Evolutionary conservation across 2,888 invertebrate species (phyloP).

Genomic region (Luperina testacea): DNA sequence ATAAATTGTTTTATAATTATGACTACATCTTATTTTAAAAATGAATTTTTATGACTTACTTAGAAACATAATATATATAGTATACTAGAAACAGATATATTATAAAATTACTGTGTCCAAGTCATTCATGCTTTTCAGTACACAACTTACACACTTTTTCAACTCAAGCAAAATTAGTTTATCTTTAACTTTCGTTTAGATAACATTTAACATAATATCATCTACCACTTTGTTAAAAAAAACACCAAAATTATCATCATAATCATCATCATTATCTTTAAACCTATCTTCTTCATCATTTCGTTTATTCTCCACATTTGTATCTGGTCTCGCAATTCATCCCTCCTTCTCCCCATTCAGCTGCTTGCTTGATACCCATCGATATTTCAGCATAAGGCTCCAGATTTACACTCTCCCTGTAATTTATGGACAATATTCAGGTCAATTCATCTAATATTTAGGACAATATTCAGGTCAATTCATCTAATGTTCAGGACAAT

Average conservation of each 20-base stretch:
- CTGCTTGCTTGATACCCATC: slow-evolving; percentile 91
- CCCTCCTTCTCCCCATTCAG: slow-evolving; percentile 91
- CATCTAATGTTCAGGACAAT: background rate
- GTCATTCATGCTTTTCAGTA: background rate
- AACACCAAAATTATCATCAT: background rate
- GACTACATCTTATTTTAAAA: slow-evolving; percentile 43
- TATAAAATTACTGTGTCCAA: background rate
- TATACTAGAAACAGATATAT: background rate
- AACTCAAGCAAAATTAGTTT: background rate
- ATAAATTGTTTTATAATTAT: slow-evolving; percentile 37
- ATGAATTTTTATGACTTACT: slow-evolving; percentile 16
- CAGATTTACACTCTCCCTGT: slow-evolving; percentile 85
- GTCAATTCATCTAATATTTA: too few relatives aligned
- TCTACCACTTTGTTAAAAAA: background rate
- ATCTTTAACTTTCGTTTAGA: background rate
- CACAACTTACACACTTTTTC: background rate
- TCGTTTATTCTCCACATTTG: slow-evolving; percentile 81
- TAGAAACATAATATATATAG: slow-evolving; percentile 1
- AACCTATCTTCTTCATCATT: background rate
- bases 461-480: too few relatives aligned
- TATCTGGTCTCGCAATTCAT: slow-evolving; percentile 90
- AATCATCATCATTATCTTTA: background rate
- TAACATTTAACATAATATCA: background rate
- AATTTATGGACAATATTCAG: slow-evolving; percentile 4
- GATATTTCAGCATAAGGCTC: slow-evolving; percentile 92